Evolutionary conservation across 2,113 vertebrate genomes (phyloP).

Genomic region (Salvelinus namaycush): DNA sequence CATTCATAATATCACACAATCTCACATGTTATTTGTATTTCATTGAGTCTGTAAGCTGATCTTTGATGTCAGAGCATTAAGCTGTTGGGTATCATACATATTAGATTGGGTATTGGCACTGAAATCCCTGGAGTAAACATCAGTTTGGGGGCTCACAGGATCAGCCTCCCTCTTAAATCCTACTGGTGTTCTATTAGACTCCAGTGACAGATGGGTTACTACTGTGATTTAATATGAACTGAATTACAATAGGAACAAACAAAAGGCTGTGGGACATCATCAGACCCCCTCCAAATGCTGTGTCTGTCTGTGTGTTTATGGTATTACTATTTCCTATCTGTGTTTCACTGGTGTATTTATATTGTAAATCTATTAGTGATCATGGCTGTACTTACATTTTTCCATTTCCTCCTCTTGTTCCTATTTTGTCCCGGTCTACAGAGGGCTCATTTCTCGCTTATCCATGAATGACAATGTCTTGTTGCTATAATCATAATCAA

Average conservation of each 20-base stretch:
- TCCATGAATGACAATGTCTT: background rate
- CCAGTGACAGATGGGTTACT: slow-evolving; percentile 58
- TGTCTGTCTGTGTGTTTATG: too few relatives aligned
- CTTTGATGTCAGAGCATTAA: slow-evolving; percentile 7
- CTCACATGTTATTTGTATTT: slow-evolving; percentile 33
- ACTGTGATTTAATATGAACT: slow-evolving; percentile 51
- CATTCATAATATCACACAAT: background rate
- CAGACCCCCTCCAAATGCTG: background rate
- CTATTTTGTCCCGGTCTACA: slow-evolving; percentile 1
- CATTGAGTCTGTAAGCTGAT: background rate
- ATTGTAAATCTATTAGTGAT: background rate
- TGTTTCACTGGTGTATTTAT: slow-evolving; percentile 17
- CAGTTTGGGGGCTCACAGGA: slow-evolving; percentile 36
- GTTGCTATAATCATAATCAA: background rate
- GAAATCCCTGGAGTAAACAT: slow-evolving; percentile 56
- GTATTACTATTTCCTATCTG: background rate
- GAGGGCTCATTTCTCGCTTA: background rate
- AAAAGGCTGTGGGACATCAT: slow-evolving; percentile 36
- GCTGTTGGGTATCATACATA: slow-evolving; percentile 16
- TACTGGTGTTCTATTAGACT: slow-evolving; percentile 15
- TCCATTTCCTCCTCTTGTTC: slow-evolving; percentile 27
- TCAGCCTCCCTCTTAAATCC: slow-evolving; percentile 33
- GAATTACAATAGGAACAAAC: slow-evolving; percentile 39
- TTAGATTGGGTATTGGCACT: slow-evolving; percentile 40
- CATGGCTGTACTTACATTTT: background rate